Percentiles rank a stretch among this genome's conserved stretches.
Evolutionary conservation across 1,140 invertebrate genomes (phyloP).

Genomic region (Copidosoma floridanum): DNA sequence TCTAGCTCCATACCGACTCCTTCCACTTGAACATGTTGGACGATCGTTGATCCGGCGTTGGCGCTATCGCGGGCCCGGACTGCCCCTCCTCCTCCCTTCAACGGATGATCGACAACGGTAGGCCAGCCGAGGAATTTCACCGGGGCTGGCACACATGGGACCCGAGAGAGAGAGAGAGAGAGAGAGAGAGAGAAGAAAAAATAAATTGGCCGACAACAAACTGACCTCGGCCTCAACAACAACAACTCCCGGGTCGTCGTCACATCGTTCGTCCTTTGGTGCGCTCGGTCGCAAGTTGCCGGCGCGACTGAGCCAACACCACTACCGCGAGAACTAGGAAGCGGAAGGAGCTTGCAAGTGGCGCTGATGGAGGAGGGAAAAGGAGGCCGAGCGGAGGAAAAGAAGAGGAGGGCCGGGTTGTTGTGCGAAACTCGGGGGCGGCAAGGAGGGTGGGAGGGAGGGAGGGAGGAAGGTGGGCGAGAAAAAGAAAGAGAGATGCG

Average conservation of each 20-base stretch:
- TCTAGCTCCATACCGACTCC: slow-evolving; percentile 31
- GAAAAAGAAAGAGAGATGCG: background rate
- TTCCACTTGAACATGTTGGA: slow-evolving; percentile 33
- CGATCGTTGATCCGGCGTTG: background rate
- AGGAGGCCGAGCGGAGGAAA: background rate
- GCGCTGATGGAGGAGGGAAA: background rate
- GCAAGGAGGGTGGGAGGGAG: background rate
- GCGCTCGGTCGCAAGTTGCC: no score
- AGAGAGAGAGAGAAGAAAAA: slow-evolving; percentile 30
- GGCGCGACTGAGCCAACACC: no score
- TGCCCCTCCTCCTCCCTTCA: background rate
- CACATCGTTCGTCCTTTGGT: no score
- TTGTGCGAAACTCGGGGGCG: background rate
- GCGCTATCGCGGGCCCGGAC: background rate
- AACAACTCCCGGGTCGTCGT: no score
- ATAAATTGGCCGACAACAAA: no score
- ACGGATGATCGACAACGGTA: background rate
- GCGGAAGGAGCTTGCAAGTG: background rate
- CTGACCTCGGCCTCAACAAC: no score
- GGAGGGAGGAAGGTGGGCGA: background rate
- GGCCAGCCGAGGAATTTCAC: no score
- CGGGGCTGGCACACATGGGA: no score
- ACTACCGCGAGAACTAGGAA: background rate
- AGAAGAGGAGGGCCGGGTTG: background rate
- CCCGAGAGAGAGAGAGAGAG: background rate